Evolutionary conservation across 2,888 invertebrate genomes (phyloP).

Genomic region (Cryptocephalus primarius): DNA sequence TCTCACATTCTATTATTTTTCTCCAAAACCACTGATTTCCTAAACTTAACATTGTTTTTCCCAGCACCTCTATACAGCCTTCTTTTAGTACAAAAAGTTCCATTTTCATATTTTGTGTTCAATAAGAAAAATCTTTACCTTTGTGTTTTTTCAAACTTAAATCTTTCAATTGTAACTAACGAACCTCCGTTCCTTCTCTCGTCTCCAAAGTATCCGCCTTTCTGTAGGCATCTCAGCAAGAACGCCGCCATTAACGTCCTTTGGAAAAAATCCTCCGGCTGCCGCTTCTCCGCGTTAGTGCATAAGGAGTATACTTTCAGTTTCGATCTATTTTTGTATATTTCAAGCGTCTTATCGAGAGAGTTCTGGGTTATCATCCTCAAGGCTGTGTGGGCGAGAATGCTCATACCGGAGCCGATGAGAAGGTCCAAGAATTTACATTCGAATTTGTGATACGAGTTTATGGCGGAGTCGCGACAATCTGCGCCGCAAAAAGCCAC

Average conservation of each 20-base stretch:
- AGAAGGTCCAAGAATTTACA: slow-evolving; percentile 64
- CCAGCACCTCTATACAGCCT: no score
- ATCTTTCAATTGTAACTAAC: no score
- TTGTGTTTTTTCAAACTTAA: no score
- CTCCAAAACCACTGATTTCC: no score
- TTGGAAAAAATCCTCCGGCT: slow-evolving; percentile 59
- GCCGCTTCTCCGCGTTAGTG: slow-evolving; percentile 50
- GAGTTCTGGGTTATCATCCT: slow-evolving; percentile 65
- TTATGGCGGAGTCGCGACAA: slow-evolving; percentile 54
- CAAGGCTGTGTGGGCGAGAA: slow-evolving; percentile 62
- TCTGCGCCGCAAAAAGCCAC: slow-evolving; percentile 62
- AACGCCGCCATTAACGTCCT: slow-evolving; percentile 70
- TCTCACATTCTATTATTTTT: no score
- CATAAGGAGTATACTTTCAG: slow-evolving; percentile 52
- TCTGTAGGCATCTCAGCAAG: slow-evolving; percentile 58
- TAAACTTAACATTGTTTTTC: no score
- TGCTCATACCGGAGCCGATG: slow-evolving; percentile 69
- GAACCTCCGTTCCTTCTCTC: background rate
- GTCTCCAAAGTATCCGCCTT: slow-evolving; percentile 50
- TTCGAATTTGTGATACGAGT: slow-evolving; percentile 63
- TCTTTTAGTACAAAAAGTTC: no score
- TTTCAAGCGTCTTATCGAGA: slow-evolving; percentile 38
- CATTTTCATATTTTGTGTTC: no score
- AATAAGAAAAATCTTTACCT: no score
- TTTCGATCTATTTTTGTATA: slow-evolving; percentile 39